Base-by-base conservation (phyloP, 2,113 vertebrate species). In the Empidonax alnorum region DNA sequence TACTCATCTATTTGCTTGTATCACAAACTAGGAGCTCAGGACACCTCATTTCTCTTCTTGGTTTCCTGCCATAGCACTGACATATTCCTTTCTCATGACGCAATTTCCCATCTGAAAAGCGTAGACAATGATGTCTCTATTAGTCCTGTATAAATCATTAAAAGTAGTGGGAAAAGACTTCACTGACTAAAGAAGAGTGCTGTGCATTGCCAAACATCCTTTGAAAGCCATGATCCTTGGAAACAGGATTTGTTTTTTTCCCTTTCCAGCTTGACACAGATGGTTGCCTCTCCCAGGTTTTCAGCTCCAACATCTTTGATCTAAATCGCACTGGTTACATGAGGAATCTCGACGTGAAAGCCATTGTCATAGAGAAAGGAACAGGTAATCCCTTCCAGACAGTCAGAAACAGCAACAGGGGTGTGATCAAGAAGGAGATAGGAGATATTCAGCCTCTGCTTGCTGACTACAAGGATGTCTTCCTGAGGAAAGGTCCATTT, bases 311-410 rank as follows among this genome's bases (percentile, higher is more conserved):
- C 2, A 67, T 39, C 52, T 97, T 98, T 85, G 97, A 97, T 50
- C 41, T 97, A 15, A 94, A 96, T 42, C 96, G 97, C 23, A 62
- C 84, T 68, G 95, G 97, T 16, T 98, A 98, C 50, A 12, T 55
- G 53, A 96, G 87, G 67, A 87, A 73, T 42, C 95, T 98, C 25
- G 66, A 95, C 0, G 95, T 96, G 63, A 84, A 95, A 66, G 93
- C 92, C 42, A 37, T 24, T 8, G 61, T 97, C 68, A 94, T 81
- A 58, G 98, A 98, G 66, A 85, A 89, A 67, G 97, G 94, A 85
- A 97, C 97, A 97, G 98, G 97, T 98, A 97, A 97, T 27, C 4
- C 11, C 17, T 62, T 86, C 52, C 13, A 56, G 37, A 59, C 10
- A 56, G 41, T n/a, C 41, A 73, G 42, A 69, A 68, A 62, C 13